These are phyloP conservation scores for Rhodophaea formosa DNA, from an alignment of 2,888 invertebrate species.

Conservation along the genomic window DNA sequence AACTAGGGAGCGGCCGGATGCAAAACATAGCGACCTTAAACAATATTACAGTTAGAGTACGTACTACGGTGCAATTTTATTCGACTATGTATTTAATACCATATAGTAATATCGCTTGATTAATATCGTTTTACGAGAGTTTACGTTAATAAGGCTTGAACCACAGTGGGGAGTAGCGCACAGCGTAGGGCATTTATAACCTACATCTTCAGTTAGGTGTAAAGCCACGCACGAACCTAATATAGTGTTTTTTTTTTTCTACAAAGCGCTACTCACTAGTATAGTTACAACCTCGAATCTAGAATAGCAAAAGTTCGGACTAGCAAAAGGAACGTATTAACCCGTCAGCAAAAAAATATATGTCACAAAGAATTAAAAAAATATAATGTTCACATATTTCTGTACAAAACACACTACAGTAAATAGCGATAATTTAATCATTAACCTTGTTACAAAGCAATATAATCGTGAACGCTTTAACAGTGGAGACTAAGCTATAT, in stretches of 20 bases:
- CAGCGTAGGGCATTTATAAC: constrained; percentile 1
- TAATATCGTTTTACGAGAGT: constrained; percentile 59
- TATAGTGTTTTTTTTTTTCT: neutral
- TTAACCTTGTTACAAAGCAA: constrained; percentile 25
- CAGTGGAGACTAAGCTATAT: constrained; percentile 57
- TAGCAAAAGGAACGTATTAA: constrained; percentile 55
- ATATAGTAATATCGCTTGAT: constrained; percentile 69
- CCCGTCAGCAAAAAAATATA: constrained; percentile 39
- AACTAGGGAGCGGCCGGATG: constrained; percentile 42
- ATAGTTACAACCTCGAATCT: constrained; percentile 8
- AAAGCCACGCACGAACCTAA: constrained; percentile 1
- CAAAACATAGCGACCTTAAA: constrained; percentile 50
- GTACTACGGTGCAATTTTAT: constrained; percentile 55
- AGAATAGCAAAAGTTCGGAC: constrained; percentile 39
- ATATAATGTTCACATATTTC: constrained; percentile 36
- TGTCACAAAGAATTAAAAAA: constrained; percentile 43
- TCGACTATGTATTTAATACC: constrained; percentile 49
- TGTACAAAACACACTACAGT: constrained; percentile 21
- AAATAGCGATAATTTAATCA: constrained; percentile 16
- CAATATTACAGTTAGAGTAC: constrained; percentile 34
- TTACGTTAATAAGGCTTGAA: constrained; percentile 11
- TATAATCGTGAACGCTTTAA: constrained; percentile 31
- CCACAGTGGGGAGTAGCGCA: constrained; percentile 13
- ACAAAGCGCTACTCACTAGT: constrained; percentile 15
- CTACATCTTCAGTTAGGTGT: constrained; percentile 8